phyloP scores from a whole-genome alignment of 2,113 vertebrate genomes.

The Sapayoa aenigma region DNA sequence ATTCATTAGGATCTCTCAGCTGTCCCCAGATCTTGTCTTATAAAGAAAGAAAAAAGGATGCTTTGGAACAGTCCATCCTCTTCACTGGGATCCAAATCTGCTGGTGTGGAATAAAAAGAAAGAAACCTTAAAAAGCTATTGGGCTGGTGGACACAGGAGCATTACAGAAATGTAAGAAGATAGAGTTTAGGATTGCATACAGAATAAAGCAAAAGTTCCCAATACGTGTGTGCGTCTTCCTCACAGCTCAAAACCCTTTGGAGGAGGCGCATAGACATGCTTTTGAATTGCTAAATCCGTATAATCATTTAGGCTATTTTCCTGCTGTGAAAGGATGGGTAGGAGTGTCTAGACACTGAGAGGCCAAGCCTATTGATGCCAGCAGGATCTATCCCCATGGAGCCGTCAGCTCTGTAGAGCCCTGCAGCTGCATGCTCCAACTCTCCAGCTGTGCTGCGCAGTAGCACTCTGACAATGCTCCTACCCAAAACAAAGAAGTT shows the following conservation, averaged over 20 bases:
- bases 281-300: conserved; percentile 22
- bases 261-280: neutral
- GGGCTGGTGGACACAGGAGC: neutral
- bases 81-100: neutral
- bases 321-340: conserved; percentile 11
- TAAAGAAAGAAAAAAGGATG: neutral
- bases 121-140: neutral
- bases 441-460: conserved; percentile 7
- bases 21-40: neutral
- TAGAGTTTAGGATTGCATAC: neutral
- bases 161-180: neutral
- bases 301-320: neutral
- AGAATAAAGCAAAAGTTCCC: neutral
- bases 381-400: neutral
- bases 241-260: neutral
- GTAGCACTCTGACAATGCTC: neutral
- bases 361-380: neutral
- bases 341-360: neutral
- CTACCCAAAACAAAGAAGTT: neutral
- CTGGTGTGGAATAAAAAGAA: neutral
- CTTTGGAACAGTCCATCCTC: neutral
- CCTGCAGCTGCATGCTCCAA: neutral
- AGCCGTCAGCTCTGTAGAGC: neutral
- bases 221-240: fast-evolving
- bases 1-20: neutral